phyloP scores from a whole-genome alignment of 2,888 invertebrate species.

The Cephus nigrinus region DNA sequence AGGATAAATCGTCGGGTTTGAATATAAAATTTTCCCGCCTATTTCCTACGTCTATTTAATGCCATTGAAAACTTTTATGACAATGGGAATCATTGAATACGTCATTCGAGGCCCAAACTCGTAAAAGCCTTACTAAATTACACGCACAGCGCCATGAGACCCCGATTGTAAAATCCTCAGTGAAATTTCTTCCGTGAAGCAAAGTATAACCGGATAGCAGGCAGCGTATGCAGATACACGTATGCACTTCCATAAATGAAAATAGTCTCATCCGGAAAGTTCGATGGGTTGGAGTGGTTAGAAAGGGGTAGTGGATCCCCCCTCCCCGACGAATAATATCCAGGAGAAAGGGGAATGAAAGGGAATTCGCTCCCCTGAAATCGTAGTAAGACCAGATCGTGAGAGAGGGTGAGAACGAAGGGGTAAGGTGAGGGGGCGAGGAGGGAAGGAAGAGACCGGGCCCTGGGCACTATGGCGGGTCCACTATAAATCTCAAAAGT shows the following conservation, averaged over 20 bases:
- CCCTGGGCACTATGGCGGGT: constrained; percentile 18
- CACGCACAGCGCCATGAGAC: not conserved
- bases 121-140: not conserved
- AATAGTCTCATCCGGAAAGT: not conserved
- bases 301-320: not conserved
- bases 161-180: not conserved
- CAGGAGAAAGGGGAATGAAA: not conserved
- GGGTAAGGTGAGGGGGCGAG: not conserved
- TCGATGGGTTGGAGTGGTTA: not conserved
- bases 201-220: not conserved
- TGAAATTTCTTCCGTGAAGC: not conserved
- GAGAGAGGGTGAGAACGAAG: not conserved
- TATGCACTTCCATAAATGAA: not conserved
- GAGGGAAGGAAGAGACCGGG: constrained; percentile 14
- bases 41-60: not conserved
- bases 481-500: constrained; percentile 62
- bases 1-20: not conserved
- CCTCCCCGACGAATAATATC: not conserved
- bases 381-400: not conserved
- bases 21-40: not conserved
- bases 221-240: not conserved
- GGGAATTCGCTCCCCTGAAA: not conserved
- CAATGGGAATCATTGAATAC: not conserved
- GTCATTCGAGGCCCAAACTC: not conserved
- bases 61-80: not conserved